Conservation (phyloP, 2,113 vertebrate genomes). For the Solenodon paradoxus region DNA sequence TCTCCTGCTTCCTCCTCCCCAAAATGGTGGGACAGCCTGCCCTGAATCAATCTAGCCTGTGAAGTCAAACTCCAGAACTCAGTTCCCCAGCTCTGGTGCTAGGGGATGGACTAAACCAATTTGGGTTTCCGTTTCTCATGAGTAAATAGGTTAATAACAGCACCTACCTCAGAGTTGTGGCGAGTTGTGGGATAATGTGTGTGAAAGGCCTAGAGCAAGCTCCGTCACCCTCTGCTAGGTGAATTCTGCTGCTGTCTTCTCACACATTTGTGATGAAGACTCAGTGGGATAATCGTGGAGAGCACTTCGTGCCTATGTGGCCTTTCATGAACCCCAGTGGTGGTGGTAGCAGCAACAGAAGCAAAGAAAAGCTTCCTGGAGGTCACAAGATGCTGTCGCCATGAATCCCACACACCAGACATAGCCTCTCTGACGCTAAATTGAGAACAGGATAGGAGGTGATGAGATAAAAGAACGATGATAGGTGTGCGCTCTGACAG, state of each 20-base stretch:
- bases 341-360: fast-evolving
- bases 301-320: background rate
- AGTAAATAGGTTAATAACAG: background rate
- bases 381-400: background rate
- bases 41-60: background rate
- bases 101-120: background rate
- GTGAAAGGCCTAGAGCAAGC: background rate
- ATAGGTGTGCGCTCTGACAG: background rate
- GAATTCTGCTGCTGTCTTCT: background rate
- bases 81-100: background rate
- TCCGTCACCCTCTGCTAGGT: background rate
- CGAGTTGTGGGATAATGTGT: background rate
- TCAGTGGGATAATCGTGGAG: too few relatives aligned
- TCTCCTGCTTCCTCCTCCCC: background rate
- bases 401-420: background rate
- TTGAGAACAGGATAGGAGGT: background rate
- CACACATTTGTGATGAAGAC: background rate
- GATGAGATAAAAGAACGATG: background rate
- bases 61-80: background rate
- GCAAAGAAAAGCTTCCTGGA: background rate
- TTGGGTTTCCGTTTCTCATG: background rate
- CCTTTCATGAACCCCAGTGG: background rate
- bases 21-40: background rate
- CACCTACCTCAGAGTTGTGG: background rate
- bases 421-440: background rate